phyloP scores from a whole-genome alignment of 2,888 invertebrate species.

The Dynastes grantii region DNA sequence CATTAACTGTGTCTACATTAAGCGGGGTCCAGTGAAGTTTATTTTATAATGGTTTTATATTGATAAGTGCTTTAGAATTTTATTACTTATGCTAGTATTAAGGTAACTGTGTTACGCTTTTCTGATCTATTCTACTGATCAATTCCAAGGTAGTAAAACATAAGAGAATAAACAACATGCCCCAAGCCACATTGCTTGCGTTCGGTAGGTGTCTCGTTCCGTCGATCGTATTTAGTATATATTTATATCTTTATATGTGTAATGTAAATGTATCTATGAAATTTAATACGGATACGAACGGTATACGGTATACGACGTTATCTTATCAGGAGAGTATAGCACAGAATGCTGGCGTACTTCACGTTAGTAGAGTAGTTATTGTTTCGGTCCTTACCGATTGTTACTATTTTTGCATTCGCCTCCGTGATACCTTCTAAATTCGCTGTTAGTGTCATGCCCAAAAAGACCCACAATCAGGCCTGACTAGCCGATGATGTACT shows the following conservation, averaged over 20 bases:
- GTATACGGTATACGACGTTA: not conserved
- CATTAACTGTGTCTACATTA: too few relatives aligned
- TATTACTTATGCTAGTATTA: too few relatives aligned
- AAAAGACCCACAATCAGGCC: not conserved
- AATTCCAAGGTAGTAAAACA: not conserved
- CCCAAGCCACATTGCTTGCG: conserved; percentile 8
- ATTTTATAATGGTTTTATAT: too few relatives aligned
- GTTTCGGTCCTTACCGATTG: conserved; percentile 18
- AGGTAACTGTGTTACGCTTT: not conserved
- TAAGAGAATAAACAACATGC: not conserved
- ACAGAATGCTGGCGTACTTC: conserved; percentile 11
- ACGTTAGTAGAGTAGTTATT: conserved; percentile 23
- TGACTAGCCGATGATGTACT: not conserved
- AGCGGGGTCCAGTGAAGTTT: too few relatives aligned
- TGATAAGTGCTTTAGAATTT: too few relatives aligned
- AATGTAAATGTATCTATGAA: conserved; percentile 7
- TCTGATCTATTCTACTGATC: conserved; percentile 1
- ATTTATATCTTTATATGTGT: not conserved
- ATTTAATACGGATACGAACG: conserved; percentile 32
- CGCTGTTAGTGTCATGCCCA: not conserved
- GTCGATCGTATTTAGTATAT: not conserved
- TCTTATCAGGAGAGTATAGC: conserved; percentile 25
- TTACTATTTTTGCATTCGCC: conserved; percentile 14
- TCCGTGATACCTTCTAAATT: not conserved
- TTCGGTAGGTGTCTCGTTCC: not conserved